phyloP scores from a whole-genome alignment of 2,888 invertebrate genomes.

The Tolmerus cingulatus region DNA sequence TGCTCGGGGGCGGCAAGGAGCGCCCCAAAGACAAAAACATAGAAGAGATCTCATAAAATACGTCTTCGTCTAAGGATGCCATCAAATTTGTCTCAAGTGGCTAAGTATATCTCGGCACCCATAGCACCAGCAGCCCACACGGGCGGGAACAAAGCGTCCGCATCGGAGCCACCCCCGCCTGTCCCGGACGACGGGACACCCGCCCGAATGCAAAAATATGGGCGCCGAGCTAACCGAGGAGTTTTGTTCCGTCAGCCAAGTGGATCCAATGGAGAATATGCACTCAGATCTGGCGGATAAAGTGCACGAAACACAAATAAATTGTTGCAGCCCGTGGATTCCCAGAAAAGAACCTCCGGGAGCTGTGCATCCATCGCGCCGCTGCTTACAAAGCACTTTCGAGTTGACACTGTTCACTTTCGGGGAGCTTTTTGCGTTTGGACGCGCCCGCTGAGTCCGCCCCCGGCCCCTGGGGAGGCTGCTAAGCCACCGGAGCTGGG shows the following conservation, averaged over 20 bases:
- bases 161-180: background rate
- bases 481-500: background rate
- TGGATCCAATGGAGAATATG: conserved; percentile 28
- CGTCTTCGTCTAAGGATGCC: conserved; percentile 45
- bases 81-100: conserved; percentile 46
- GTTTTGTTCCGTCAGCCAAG: conserved; percentile 5
- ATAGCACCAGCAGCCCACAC: background rate
- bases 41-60: conserved; percentile 42
- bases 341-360: conserved; percentile 16
- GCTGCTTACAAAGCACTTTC: conserved; percentile 27
- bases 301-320: conserved; percentile 40
- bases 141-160: background rate
- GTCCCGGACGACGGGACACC: background rate
- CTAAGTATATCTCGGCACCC: conserved; percentile 33
- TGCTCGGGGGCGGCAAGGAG: background rate
- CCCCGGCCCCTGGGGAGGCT: background rate
- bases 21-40: conserved; percentile 10
- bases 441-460: background rate
- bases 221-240: conserved; percentile 10
- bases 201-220: conserved; percentile 22
- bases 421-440: conserved; percentile 22
- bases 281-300: conserved; percentile 36
- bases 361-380: background rate
- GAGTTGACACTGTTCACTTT: conserved; percentile 39
- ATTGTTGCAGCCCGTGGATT: conserved; percentile 34